Evolutionary conservation across 2,797 vertebrate genomes (phyloP).

Genomic region (Ctenopoma kingsleyae): DNA sequence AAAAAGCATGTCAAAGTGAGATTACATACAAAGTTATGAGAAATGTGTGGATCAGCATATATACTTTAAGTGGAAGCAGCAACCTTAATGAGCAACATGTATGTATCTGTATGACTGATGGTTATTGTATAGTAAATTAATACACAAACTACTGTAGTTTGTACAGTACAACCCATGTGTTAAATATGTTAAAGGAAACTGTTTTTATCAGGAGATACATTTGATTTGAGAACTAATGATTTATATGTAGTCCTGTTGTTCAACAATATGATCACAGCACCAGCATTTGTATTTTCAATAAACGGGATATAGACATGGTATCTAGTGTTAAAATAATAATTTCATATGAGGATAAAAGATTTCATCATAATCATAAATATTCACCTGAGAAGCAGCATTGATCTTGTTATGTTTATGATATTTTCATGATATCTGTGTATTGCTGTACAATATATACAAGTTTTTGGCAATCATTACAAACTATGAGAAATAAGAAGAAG

Average conservation of each 20-base stretch:
- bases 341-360: neutral
- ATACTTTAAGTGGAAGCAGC: neutral
- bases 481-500: neutral
- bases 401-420: neutral
- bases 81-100: neutral
- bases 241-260: conserved; percentile 24
- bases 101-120: conserved; percentile 11
- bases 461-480: neutral
- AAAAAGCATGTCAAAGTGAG: conserved; percentile 85
- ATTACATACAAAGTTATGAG: neutral
- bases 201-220: conserved; percentile 22
- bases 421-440: too few species aligned
- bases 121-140: conserved; percentile 4
- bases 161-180: neutral
- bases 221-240: conserved; percentile 27
- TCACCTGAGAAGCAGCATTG: neutral
- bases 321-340: neutral
- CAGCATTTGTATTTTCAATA: conserved; percentile 36
- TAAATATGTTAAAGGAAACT: neutral
- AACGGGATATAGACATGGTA: conserved; percentile 25
- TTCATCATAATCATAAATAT: neutral
- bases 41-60: neutral
- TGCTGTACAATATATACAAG: neutral
- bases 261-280: conserved; percentile 16
- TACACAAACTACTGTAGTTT: neutral